Conservation (phyloP, 2,113 vertebrate species). For the Tachycineta bicolor region DNA sequence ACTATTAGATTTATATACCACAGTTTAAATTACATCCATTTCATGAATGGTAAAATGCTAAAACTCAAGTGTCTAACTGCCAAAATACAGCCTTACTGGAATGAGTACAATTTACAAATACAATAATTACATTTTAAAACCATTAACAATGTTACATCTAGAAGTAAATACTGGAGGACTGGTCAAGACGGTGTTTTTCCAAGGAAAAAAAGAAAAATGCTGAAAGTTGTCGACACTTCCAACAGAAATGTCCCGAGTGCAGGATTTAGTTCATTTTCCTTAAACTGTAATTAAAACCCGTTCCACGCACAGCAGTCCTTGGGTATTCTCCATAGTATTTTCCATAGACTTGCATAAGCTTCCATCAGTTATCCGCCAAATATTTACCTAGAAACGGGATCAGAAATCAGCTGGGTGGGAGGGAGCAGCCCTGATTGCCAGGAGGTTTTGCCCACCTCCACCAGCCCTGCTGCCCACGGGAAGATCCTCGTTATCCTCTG, state of each 20-base stretch:
- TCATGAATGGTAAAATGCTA: constrained; percentile 82
- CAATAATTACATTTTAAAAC: constrained; percentile 95
- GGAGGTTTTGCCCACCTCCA: background rate
- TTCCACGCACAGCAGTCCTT: constrained; percentile 68
- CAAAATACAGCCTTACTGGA: constrained; percentile 82
- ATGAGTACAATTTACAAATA: constrained; percentile 96
- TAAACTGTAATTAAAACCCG: constrained; percentile 71
- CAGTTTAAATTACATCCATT: constrained; percentile 83
- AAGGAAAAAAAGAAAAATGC: constrained; percentile 69
- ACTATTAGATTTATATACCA: constrained; percentile 82
- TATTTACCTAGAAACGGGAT: constrained; percentile 90
- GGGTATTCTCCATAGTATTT: constrained; percentile 25
- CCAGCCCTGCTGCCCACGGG: background rate
- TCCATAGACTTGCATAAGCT: constrained; percentile 63
- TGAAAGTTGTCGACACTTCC: constrained; percentile 68
- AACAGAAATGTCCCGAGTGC: constrained; percentile 68
- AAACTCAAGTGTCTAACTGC: constrained; percentile 82
- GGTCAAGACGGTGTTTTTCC: constrained; percentile 74
- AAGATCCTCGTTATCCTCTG: background rate
- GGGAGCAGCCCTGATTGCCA: background rate
- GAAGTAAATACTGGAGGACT: constrained; percentile 93
- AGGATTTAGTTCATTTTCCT: constrained; percentile 71
- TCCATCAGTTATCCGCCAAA: constrained; percentile 93
- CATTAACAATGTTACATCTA: constrained; percentile 91
- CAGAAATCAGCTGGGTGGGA: background rate